These are phyloP conservation scores for Germaria angustata DNA, from an alignment of 2,888 invertebrate species.

Conservation along the genomic window DNA sequence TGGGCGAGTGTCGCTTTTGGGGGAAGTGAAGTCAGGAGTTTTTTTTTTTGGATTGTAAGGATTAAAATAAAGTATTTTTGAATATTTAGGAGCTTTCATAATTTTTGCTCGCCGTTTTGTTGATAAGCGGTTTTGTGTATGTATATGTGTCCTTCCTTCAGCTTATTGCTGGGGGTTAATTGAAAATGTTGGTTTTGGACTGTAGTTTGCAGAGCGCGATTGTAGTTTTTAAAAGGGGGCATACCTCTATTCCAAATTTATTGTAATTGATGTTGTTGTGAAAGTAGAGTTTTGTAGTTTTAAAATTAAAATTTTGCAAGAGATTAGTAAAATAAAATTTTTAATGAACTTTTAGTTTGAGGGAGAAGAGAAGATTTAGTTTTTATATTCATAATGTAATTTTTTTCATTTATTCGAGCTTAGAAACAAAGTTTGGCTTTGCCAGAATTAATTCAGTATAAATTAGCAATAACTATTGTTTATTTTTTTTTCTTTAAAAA, in stretches of 20 bases:
- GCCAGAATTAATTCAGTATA: no score
- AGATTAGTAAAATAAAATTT: constrained; percentile 13
- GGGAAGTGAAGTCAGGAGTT: background rate
- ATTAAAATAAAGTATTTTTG: constrained; percentile 57
- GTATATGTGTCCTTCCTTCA: background rate
- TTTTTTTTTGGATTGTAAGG: constrained; percentile 43
- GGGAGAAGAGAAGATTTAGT: background rate
- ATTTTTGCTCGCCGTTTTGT: constrained; percentile 44
- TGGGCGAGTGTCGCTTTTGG: background rate
- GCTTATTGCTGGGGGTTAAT: constrained; percentile 1
- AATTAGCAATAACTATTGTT: no score
- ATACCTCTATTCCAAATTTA: background rate
- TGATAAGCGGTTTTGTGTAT: constrained; percentile 42
- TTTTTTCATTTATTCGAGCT: no score
- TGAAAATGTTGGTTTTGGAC: constrained; percentile 4
- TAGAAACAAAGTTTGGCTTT: no score
- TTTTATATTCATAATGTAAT: background rate
- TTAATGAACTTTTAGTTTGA: constrained; percentile 8
- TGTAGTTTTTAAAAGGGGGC: background rate
- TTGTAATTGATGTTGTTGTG: background rate
- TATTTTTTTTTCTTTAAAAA: no score
- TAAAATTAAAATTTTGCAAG: constrained; percentile 18
- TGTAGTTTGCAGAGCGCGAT: background rate
- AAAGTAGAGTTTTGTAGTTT: background rate
- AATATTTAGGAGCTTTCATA: constrained; percentile 62